Conservation (phyloP, 2,888 invertebrate genomes). For the Heterodera filipjevi region DNA sequence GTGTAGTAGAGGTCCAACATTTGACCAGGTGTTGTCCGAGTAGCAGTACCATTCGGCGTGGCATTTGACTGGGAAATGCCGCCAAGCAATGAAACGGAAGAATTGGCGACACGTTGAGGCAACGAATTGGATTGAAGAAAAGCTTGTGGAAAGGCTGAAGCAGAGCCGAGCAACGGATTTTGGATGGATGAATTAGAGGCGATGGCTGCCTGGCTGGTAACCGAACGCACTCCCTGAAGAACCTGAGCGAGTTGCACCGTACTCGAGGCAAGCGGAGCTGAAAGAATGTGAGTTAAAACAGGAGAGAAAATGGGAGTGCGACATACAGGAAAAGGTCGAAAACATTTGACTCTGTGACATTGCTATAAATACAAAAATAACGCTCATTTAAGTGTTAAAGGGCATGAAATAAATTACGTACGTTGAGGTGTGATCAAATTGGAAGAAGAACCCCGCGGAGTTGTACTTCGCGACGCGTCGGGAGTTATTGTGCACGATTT, state of each 20-base stretch:
- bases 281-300: neutral
- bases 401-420: neutral
- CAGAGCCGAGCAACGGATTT: slow-evolving; percentile 24
- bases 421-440: slow-evolving; percentile 26
- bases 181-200: slow-evolving; percentile 19
- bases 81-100: slow-evolving; percentile 16
- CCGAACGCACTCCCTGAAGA: slow-evolving; percentile 24
- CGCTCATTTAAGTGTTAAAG: neutral
- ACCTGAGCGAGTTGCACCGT: slow-evolving; percentile 34
- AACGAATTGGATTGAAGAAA: slow-evolving; percentile 28
- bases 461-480: slow-evolving; percentile 31
- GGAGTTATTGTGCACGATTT: slow-evolving; percentile 31
- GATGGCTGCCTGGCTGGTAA: slow-evolving; percentile 11
- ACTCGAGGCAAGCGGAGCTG: slow-evolving; percentile 33
- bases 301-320: slow-evolving; percentile 2
- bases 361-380: slow-evolving; percentile 22
- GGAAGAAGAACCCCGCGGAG: slow-evolving; percentile 15
- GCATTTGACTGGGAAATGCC: slow-evolving; percentile 25
- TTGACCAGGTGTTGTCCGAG: slow-evolving; percentile 35
- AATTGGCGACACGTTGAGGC: slow-evolving; percentile 31
- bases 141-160: slow-evolving; percentile 24
- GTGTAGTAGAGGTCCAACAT: slow-evolving; percentile 42
- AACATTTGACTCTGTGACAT: slow-evolving; percentile 34
- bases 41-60: neutral
- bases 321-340: slow-evolving; percentile 35